phyloP scores from a whole-genome alignment of 2,797 vertebrate species.

The Squalus acanthias region DNA sequence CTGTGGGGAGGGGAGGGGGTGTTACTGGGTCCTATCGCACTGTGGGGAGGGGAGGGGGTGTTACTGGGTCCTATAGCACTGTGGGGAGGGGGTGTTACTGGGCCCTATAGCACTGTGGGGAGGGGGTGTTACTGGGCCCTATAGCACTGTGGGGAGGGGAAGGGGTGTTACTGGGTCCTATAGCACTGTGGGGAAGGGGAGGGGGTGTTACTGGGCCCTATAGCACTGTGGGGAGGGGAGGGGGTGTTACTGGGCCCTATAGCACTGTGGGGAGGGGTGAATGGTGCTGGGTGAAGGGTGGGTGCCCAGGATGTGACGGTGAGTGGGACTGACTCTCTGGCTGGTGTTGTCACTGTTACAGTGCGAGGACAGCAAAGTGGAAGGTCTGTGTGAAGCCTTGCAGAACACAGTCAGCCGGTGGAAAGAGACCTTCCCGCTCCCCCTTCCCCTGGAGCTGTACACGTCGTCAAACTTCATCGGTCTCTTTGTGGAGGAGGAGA shows the following conservation, averaged over 20 bases:
- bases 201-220: neutral
- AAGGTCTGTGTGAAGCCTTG: constrained; percentile 80
- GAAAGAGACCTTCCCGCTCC: constrained; percentile 78
- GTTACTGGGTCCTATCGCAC: neutral
- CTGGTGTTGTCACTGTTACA: constrained; percentile 47
- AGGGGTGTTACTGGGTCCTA: neutral
- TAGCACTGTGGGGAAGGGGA: neutral
- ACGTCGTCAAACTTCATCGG: constrained; percentile 92
- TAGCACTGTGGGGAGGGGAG: neutral
- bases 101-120: neutral
- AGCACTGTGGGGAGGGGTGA: neutral
- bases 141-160: neutral
- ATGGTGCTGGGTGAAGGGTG: too few species aligned
- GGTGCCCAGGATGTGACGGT: neutral
- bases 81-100: neutral
- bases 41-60: neutral
- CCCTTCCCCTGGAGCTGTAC: constrained; percentile 88
- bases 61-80: neutral
- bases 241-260: neutral
- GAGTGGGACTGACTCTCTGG: neutral
- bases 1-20: neutral
- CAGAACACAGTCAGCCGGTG: constrained; percentile 79
- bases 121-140: neutral
- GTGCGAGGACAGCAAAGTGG: constrained; percentile 90
- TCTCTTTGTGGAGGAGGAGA: constrained; percentile 93